Evolutionary conservation across 2,888 invertebrate species (phyloP).

Genomic region (Phaedon cochleariae): DNA sequence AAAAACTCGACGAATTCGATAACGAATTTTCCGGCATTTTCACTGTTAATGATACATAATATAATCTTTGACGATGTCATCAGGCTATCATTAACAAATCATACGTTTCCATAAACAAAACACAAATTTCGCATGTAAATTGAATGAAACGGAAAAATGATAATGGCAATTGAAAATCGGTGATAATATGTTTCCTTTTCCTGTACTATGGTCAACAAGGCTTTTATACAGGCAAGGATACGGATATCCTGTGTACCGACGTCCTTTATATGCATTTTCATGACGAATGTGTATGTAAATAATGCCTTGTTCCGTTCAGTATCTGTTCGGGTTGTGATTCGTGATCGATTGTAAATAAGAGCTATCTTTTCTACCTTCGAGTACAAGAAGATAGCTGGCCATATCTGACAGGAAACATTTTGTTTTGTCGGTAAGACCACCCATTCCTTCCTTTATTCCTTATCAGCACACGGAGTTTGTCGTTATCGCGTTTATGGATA

Average conservation of each 20-base stretch:
- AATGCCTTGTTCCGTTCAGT: neutral
- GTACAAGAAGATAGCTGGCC: neutral
- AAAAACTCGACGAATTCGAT: too few species aligned
- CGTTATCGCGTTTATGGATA: too few species aligned
- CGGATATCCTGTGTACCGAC: conserved; percentile 59
- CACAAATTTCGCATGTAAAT: conserved; percentile 49
- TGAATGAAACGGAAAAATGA: conserved; percentile 57
- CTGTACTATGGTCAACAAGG: conserved; percentile 49
- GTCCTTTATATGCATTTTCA: conserved; percentile 49
- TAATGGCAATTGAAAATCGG: conserved; percentile 60
- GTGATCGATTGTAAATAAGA: neutral
- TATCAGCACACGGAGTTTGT: neutral
- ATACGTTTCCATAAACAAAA: conserved; percentile 35
- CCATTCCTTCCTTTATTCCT: too few species aligned
- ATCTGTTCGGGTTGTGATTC: neutral
- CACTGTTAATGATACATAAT: conserved; percentile 11
- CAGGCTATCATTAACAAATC: conserved; percentile 30
- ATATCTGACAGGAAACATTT: neutral
- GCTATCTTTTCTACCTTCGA: neutral
- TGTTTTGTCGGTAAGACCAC: neutral
- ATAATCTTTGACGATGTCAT: too few species aligned
- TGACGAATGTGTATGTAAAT: conserved; percentile 20
- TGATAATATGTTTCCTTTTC: conserved; percentile 62
- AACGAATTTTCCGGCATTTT: neutral
- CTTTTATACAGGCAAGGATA: conserved; percentile 59